These are phyloP conservation scores for Polyommatus icarus DNA, from an alignment of 2,888 invertebrate genomes.

Conservation along the genomic window DNA sequence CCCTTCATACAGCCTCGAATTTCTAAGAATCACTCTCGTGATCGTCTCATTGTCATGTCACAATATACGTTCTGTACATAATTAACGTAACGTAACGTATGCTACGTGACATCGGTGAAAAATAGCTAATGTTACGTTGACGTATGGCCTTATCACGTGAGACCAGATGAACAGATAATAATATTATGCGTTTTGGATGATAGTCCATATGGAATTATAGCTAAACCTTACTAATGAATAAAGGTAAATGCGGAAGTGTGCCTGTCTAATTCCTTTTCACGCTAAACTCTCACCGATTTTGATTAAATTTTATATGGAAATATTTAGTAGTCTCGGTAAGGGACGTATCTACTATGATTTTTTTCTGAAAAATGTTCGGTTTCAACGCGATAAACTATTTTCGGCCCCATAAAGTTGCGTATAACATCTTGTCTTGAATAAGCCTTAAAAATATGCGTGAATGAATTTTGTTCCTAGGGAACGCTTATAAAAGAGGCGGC, in stretches of 20 bases:
- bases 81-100: neutral
- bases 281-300: too few relatives aligned
- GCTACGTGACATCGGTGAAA: neutral
- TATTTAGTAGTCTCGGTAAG: too few relatives aligned
- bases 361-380: too few relatives aligned
- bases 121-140: neutral
- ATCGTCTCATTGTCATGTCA: neutral
- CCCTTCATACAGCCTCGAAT: neutral
- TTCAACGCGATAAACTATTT: too few relatives aligned
- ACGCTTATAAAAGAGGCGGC: neutral
- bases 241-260: too few relatives aligned
- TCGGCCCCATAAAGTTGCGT: too few relatives aligned
- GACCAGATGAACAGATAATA: neutral
- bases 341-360: too few relatives aligned
- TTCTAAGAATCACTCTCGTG: neutral
- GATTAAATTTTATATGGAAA: too few relatives aligned
- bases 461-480: too few relatives aligned
- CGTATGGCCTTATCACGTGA: neutral
- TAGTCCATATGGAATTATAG: neutral
- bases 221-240: too few relatives aligned
- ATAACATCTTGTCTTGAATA: too few relatives aligned
- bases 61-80: neutral
- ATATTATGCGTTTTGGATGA: slow-evolving; percentile 3
- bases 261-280: neutral
- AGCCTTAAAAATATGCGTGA: too few relatives aligned